Base-by-base conservation (phyloP, 2,888 invertebrate species). In the Acrobasis consociella region DNA sequence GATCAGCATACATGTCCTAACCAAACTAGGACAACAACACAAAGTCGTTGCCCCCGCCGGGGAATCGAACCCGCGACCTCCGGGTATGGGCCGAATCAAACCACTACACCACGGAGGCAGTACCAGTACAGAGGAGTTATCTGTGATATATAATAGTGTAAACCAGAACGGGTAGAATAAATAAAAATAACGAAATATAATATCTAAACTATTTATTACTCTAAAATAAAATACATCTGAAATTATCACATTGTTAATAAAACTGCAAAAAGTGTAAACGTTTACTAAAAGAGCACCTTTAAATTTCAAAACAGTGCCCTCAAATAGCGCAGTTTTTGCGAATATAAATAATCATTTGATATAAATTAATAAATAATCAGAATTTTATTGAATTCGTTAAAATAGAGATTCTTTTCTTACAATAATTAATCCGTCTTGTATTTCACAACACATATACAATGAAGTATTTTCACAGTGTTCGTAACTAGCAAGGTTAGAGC, bases 231-330 rank as follows among this genome's bases (percentile, higher is more conserved):
- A 71, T 65, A 64, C 67, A 70, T 69, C 70, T 64, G 71, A 66
- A 69, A 68, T 66, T 72, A 72, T 74, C 71, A 71, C 72, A 74
- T 65, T 64, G 64, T 62, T 60, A 67, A 70, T 67, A 69, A 68
- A 65, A 64, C 64, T 64, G 70, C 65, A 72, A 69, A 69, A 69
- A 51, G 53, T 70, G 65, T 69, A 67, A 72, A 69, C 62, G 56
- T 65, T 63, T 65, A 13, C 22, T 68, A 67, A 67, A 73, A 72
- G 68, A 75, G 73, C 73, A 73, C 72, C 70, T 67, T 62, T 59
- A 59, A 62, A 31, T 50, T 60, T 64, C 31, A 62, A 65, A 65
- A 63, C 51, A 51, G 39, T 16, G 63, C 52, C 60, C 49, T 50
- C 51, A 60, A 52, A 31, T 42, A 39, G 22, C 37, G 46, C 17